A percentile compares a stretch with the other conserved stretches of the same genome.
Evolutionary conservation across 2,113 vertebrate species (phyloP).

Genomic region (Hydropotes inermis): DNA sequence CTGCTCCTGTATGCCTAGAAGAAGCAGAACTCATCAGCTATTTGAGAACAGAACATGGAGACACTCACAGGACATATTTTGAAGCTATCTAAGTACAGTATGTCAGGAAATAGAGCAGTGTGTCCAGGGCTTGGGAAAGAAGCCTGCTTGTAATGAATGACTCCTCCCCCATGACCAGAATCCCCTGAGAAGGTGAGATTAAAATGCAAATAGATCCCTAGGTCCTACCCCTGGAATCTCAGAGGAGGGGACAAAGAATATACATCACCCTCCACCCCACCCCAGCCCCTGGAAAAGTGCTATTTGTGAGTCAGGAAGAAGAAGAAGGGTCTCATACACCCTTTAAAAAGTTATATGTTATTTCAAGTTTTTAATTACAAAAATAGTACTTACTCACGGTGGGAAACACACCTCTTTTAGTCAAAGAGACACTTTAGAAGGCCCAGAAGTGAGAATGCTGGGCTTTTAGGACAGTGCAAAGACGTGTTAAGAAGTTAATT

Average conservation of each 20-base stretch:
- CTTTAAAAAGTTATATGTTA: background rate
- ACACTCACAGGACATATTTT: background rate
- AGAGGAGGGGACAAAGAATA: background rate
- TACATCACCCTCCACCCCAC: accelerated
- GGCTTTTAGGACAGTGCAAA: constrained; percentile 10
- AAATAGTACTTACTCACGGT: constrained; percentile 22
- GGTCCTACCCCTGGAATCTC: background rate
- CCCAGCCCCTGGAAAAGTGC: background rate
- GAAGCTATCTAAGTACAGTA: background rate
- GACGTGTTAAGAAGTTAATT: constrained; percentile 67
- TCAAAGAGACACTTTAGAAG: constrained; percentile 40
- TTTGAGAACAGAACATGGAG: background rate
- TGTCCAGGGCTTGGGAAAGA: background rate
- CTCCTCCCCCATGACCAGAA: background rate
- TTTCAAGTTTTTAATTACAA: constrained; percentile 64
- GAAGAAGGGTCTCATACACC: background rate
- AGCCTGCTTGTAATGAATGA: background rate
- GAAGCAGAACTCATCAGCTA: background rate
- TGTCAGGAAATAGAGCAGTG: background rate
- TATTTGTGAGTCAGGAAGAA: background rate
- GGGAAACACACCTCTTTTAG: constrained; percentile 18
- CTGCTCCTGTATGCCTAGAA: background rate
- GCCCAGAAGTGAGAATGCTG: background rate
- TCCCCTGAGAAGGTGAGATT: background rate
- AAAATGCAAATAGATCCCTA: background rate